A percentile compares a stretch with the other conserved stretches of the same genome.
These are phyloP conservation scores for Diarsia mendica DNA, from an alignment of 2,888 invertebrate species.

Conservation along the genomic window DNA sequence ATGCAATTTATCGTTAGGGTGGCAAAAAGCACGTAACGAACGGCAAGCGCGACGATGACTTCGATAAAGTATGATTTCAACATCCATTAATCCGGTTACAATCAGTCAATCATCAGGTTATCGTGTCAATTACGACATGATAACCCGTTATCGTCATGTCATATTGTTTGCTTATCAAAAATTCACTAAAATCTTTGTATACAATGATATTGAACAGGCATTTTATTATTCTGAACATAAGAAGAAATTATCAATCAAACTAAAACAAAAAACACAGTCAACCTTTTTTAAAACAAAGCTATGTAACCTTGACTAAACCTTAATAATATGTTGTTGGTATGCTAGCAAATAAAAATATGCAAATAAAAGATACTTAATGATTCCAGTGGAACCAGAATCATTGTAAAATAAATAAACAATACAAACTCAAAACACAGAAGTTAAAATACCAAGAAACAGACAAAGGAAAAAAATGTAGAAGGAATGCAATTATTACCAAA, in stretches of 20 bases:
- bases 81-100: too few species aligned
- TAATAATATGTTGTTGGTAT: background rate
- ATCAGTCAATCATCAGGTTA: too few species aligned
- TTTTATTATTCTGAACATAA: background rate
- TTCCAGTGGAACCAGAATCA: background rate
- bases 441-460: background rate
- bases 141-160: too few species aligned
- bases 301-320: background rate
- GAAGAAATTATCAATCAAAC: background rate
- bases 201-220: too few species aligned
- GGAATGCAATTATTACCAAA: background rate
- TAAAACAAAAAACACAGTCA: background rate
- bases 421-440: background rate
- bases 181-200: too few species aligned
- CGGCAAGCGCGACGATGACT: too few species aligned
- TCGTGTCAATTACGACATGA: background rate
- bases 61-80: too few species aligned
- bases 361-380: background rate
- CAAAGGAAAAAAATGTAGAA: background rate
- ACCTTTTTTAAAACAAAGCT: background rate
- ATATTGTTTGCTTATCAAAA: background rate
- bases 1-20: too few species aligned
- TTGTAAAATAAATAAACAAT: background rate
- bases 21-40: too few species aligned
- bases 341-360: background rate